Evolutionary conservation across 2,797 vertebrate genomes (phyloP).

Genomic region (Cryptoprocta ferox): DNA sequence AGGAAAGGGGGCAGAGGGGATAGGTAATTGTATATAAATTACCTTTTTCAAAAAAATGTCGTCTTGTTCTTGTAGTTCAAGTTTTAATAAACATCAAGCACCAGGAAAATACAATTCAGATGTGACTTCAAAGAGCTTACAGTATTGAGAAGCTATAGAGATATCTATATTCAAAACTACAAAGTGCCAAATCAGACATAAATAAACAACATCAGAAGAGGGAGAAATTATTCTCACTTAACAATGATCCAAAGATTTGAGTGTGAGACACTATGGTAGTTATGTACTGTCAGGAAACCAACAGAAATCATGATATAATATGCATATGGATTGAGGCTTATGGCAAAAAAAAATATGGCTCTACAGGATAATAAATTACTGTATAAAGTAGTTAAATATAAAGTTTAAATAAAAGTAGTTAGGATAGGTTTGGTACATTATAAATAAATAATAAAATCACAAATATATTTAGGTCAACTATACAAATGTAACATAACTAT

Average conservation of each 20-base stretch:
- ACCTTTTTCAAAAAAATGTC: neutral
- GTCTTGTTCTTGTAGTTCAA: neutral
- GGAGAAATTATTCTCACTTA: neutral
- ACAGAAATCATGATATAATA: neutral
- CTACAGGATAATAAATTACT: neutral
- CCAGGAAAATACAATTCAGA: neutral
- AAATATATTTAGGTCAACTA: neutral
- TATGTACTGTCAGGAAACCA: neutral
- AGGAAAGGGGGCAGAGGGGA: neutral
- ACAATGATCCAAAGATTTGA: neutral
- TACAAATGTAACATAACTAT: neutral
- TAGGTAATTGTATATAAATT: neutral
- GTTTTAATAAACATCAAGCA: neutral
- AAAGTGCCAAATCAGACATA: neutral
- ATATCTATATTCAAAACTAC: neutral
- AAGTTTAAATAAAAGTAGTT: no score
- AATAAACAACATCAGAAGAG: neutral
- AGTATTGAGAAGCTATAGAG: neutral
- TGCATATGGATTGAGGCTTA: neutral
- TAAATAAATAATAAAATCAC: neutral
- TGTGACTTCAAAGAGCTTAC: neutral
- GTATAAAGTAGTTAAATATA: neutral
- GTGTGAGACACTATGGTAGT: neutral
- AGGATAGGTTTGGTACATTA: neutral
- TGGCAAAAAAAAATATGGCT: neutral